Base-by-base conservation (phyloP, 1,140 invertebrate genomes). In the Leptopilina boulardi region DNA sequence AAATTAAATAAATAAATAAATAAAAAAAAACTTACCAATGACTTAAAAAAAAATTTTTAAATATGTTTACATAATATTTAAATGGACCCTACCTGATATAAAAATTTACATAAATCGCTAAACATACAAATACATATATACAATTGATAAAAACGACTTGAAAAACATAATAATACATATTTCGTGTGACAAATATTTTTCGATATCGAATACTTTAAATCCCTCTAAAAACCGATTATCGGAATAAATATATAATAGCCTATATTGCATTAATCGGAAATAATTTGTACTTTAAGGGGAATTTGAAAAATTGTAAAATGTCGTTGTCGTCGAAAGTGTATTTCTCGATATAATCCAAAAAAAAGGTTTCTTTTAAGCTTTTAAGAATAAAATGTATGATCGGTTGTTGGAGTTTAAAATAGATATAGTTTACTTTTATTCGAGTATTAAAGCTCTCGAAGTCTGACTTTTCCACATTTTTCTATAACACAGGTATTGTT, bases 401-500 rank as follows among this genome's bases (percentile, higher is more conserved):
- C 3, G 47, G 47, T 51, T 51, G 54, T 59, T 59, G 15, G 26
- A 30, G 59, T 13, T 66, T 30, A 66, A 66, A 66, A 30, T 13
- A 30, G 59, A 66, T n/a, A n/a, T 66, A 66, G 26, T 13, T 66
- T 66, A 66, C 26, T 1, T 66, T 34, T n/a, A 66, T 66, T 66
- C 59, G 3, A 0, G 59, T 66, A n/a, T 66, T 30, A 66, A 66
- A 66, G 26, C 23, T 23, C 26, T 30, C 59, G 59, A 66, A 4
- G 13, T 13, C 59, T 30, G 23, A 26, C 26, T 66, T 1, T 30
- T 13, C 19, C 23, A 26, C 26, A 66, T 66, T 66, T 66, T 66
- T 66, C 13, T 66, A n/a, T 1, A 54, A 18, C n/a, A 10, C 23
- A 66, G 11, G 10, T 66, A 30, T 66, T 66, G 23, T 66, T 30